Conservation (phyloP, 2,888 invertebrate genomes). For the Diarsia mendica region DNA sequence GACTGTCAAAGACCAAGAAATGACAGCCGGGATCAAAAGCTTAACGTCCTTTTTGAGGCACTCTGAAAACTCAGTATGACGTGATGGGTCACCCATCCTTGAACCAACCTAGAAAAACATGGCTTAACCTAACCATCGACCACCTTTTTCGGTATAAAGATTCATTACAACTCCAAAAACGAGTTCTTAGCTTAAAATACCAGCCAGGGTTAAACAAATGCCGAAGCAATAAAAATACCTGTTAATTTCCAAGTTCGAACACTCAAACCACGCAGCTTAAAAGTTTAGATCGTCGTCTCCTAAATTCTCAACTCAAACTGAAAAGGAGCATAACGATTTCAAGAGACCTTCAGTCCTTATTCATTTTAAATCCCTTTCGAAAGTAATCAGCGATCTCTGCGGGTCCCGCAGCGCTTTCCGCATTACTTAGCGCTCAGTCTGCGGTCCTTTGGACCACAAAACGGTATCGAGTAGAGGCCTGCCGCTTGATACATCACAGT, state of each 20-base stretch:
- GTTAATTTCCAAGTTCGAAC: conserved; percentile 16
- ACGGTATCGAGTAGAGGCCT: conserved; percentile 33
- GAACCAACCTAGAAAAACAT: too few relatives aligned
- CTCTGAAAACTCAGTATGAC: too few relatives aligned
- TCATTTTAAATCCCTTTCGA: conserved; percentile 55
- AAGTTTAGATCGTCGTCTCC: conserved; percentile 17
- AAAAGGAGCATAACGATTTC: conserved; percentile 32
- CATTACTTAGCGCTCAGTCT: conserved; percentile 44
- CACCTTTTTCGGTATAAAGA: not conserved
- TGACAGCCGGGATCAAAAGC: too few relatives aligned
- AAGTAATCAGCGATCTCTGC: conserved; percentile 55
- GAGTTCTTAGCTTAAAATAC: not conserved
- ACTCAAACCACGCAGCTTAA: conserved; percentile 3
- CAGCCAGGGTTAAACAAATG: not conserved
- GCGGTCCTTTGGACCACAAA: conserved; percentile 45
- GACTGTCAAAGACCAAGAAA: too few relatives aligned
- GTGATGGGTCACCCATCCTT: too few relatives aligned
- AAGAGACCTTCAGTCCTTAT: conserved; percentile 48
- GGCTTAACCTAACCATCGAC: too few relatives aligned
- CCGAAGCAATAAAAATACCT: conserved; percentile 22
- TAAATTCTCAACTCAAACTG: conserved; percentile 30
- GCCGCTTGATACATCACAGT: conserved; percentile 56
- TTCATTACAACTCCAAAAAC: not conserved
- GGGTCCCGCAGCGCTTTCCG: conserved; percentile 34
- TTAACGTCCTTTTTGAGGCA: too few relatives aligned